Evolutionary conservation across 2,797 vertebrate species (phyloP).

Genomic region (Gallirallus australis): DNA sequence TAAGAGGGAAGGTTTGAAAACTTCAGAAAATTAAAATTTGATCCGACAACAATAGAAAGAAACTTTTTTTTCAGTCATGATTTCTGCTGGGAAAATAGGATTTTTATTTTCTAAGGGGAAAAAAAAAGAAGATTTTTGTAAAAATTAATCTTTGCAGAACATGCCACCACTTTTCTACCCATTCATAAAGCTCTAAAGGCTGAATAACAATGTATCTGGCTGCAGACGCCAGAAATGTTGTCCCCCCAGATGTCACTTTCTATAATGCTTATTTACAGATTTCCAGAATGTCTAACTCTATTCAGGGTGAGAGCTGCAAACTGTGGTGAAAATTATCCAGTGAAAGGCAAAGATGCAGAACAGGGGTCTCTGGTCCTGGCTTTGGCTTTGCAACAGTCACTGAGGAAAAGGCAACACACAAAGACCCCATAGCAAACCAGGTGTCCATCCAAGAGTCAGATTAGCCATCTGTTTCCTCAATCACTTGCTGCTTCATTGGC

Average conservation of each 20-base stretch:
- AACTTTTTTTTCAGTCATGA: accelerated
- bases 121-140: neutral
- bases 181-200: neutral
- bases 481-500: neutral
- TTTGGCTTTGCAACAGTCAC: neutral
- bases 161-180: neutral
- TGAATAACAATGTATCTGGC: neutral
- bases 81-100: neutral
- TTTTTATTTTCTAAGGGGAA: neutral
- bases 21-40: neutral
- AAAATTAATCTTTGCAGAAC: neutral
- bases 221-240: neutral
- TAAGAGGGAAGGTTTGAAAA: neutral
- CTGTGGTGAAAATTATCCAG: neutral
- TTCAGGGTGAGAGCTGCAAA: neutral
- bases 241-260: neutral
- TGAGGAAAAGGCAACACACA: neutral
- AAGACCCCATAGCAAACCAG: neutral
- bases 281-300: neutral
- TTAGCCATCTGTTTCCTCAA: neutral
- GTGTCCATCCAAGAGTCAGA: neutral
- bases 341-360: neutral
- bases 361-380: neutral
- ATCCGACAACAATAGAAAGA: accelerated
- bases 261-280: neutral